Evolutionary conservation across 2,888 invertebrate genomes (phyloP).

Genomic region (Geophilus truncorum): DNA sequence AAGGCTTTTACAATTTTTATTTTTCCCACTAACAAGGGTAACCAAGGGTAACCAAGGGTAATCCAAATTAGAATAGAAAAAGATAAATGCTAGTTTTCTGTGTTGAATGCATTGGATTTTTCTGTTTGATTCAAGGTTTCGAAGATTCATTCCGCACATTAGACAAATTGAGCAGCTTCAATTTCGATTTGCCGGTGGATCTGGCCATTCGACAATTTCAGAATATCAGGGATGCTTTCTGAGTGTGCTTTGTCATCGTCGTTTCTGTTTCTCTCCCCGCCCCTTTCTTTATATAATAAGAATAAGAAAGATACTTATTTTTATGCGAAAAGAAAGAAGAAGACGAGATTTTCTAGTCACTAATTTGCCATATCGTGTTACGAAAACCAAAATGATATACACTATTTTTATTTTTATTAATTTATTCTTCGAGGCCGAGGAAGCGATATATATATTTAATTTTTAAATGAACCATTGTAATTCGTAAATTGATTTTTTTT

Average conservation of each 20-base stretch:
- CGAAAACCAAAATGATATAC: background rate
- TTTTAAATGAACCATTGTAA: background rate
- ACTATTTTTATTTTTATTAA: background rate
- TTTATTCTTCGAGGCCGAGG: background rate
- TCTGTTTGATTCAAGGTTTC: conserved; percentile 63
- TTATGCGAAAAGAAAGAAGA: background rate
- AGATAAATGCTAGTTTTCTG: too few species aligned
- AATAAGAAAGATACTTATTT: too few species aligned
- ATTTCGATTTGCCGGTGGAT: conserved; percentile 93
- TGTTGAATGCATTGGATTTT: too few species aligned
- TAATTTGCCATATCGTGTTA: background rate
- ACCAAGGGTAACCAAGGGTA: background rate
- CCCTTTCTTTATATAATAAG: too few species aligned
- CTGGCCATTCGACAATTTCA: conserved; percentile 93
- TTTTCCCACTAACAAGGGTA: background rate
- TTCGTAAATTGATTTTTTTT: background rate
- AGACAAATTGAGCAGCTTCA: conserved; percentile 74
- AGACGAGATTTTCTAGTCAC: background rate
- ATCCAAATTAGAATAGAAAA: background rate
- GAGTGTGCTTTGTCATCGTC: conserved; percentile 35
- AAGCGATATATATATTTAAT: background rate
- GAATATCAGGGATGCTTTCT: conserved; percentile 95
- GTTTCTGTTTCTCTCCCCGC: background rate
- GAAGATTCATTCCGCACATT: conserved; percentile 89
- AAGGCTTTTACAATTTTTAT: conserved; percentile 44